These are phyloP conservation scores for Drosophila repleta DNA, from an alignment of 1,140 invertebrate species.

Conservation along the genomic window DNA sequence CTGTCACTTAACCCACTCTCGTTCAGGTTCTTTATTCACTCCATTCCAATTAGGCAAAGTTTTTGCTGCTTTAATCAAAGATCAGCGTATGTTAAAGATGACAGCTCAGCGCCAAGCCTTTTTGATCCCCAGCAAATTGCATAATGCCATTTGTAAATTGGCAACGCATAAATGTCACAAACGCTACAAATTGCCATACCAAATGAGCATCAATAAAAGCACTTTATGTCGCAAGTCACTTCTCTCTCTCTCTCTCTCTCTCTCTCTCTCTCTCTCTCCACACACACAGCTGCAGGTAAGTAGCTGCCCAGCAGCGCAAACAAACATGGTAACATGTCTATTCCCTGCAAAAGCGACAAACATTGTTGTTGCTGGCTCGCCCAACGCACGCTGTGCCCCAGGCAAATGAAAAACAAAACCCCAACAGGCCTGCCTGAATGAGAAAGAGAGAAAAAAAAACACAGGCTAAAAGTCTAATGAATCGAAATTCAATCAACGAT, in stretches of 20 bases:
- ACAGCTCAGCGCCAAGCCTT: constrained; percentile 12
- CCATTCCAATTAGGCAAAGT: constrained; percentile 31
- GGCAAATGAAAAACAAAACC: constrained; percentile 16
- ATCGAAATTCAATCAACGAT: constrained; percentile 81
- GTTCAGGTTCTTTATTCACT: neutral
- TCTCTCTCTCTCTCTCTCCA: constrained; percentile 33
- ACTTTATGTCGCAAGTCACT: constrained; percentile 80
- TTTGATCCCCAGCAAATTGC: constrained; percentile 47
- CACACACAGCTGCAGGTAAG: constrained; percentile 47
- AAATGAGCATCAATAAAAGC: constrained; percentile 82
- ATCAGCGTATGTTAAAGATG: constrained; percentile 3
- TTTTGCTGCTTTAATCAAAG: constrained; percentile 6
- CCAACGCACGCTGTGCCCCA: neutral
- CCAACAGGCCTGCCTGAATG: constrained; percentile 19
- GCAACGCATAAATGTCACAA: constrained; percentile 80
- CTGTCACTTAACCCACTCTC: no score
- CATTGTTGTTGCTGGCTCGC: constrained; percentile 3
- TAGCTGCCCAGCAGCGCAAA: constrained; percentile 53
- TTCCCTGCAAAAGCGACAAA: constrained; percentile 35
- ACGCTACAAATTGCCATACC: constrained; percentile 78
- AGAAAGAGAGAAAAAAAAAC: neutral
- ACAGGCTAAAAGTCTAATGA: constrained; percentile 42
- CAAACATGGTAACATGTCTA: constrained; percentile 77
- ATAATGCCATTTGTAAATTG: constrained; percentile 72
- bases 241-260: constrained; percentile 50